Conservation (phyloP, 2,888 invertebrate genomes). For the Pyrocoelia pectoralis region DNA sequence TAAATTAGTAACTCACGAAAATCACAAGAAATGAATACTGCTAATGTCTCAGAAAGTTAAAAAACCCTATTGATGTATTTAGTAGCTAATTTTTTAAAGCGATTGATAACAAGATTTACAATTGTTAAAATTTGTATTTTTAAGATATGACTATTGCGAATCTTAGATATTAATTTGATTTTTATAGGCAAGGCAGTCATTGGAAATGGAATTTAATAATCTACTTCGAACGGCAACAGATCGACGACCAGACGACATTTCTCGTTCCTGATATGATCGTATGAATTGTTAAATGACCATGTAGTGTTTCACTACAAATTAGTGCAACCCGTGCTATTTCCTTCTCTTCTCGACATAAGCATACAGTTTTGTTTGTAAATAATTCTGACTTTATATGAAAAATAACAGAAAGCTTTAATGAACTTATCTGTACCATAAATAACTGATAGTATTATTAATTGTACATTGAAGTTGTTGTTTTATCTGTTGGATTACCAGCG, state of each 20-base stretch:
- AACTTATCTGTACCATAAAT: constrained; percentile 56
- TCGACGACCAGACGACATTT: constrained; percentile 63
- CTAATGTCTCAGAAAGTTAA: no score
- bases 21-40: no score
- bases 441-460: constrained; percentile 58
- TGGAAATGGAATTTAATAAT: constrained; percentile 92
- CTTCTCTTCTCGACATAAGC: constrained; percentile 34
- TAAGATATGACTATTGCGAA: no score
- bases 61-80: no score
- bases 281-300: constrained; percentile 36
- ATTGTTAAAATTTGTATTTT: no score
- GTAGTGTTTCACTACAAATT: constrained; percentile 42
- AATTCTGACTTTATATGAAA: constrained; percentile 46
- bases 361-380: constrained; percentile 38
- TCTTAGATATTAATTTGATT: no score
- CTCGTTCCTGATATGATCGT: constrained; percentile 56
- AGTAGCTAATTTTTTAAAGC: no score
- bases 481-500: constrained; percentile 55
- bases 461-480: constrained; percentile 57
- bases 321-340: constrained; percentile 39
- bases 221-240: constrained; percentile 86
- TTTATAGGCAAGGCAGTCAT: constrained; percentile 84
- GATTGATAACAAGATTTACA: no score
- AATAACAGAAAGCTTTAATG: constrained; percentile 58
- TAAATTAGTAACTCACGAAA: no score